Base-by-base conservation (phyloP, 2,113 vertebrate species). In the Pluvialis apricaria region DNA sequence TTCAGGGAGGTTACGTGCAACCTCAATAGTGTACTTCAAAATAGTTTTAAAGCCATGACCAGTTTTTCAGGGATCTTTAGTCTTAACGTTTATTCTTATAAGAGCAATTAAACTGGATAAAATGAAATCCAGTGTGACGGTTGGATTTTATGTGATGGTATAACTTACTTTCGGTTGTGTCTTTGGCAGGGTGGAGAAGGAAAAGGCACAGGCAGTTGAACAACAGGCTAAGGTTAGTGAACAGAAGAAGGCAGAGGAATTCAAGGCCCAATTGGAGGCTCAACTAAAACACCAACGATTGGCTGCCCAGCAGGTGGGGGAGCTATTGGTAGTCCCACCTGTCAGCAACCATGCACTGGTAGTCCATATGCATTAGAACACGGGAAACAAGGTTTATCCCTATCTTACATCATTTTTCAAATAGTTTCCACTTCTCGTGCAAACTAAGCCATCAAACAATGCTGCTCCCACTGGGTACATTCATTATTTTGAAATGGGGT, bases 121-220 rank as follows among this genome's bases (percentile, higher is more conserved):
- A 89, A 54, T 24, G 22, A 72, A 69, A 65, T 79, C 34, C 19
- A 69, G 17, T 85, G 79, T 36, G 71, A 40, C 34, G 42, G 21
- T 18, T 90, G 68, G 36, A 6, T 66, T 87, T 93, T 61, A 7
- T 18, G 31, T 54, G 66, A 17, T 82, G 82, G 7, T 73, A 6
- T 97, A 89, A 97, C 85, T 92, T 82, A 32, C 9, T 94, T 57
- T 94, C 1, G 83, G 31, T 97, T 97, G 75, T 97, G 82, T 97
- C 95, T 97, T 95, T 95, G 92, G 17, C 98, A 99, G 99, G 97
- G 96, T 99, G 97, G 99, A 99, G 97, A 99, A 99, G 95, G 99
- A 99, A 97, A 99, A 99, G 98, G 98, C 99, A 17, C 99, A 99
- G 95, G 99, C 99, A 75, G 96, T 98, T 55, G 99, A 99, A 92